These are phyloP conservation scores for Lepidochrysops patricia DNA, from an alignment of 2,888 invertebrate species.

Conservation along the genomic window DNA sequence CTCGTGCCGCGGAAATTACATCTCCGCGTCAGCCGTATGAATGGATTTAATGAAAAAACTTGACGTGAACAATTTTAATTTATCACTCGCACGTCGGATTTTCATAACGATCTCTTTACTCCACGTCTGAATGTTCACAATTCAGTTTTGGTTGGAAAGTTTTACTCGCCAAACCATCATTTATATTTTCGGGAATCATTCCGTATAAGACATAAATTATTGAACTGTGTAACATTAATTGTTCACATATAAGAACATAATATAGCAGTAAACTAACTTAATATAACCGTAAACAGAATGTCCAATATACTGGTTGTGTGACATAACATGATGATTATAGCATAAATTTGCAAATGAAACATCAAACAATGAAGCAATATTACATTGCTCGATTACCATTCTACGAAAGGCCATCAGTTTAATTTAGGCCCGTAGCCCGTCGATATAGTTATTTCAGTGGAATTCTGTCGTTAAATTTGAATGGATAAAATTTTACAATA, in stretches of 20 bases:
- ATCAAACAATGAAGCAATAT: background rate
- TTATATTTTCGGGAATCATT: too few species aligned
- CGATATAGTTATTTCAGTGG: background rate
- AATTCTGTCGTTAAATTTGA: background rate
- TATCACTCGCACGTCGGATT: background rate
- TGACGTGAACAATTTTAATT: background rate
- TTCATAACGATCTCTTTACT: background rate
- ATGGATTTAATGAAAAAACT: constrained; percentile 1
- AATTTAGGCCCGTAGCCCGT: background rate
- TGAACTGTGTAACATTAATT: too few species aligned
- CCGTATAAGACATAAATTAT: too few species aligned
- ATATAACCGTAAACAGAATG: background rate
- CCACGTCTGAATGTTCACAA: too few species aligned
- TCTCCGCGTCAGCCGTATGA: background rate
- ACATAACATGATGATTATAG: background rate
- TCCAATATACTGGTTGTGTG: background rate
- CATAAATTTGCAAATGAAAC: too few species aligned
- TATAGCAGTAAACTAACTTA: too few species aligned
- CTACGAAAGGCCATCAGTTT: background rate
- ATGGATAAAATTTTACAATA: too few species aligned
- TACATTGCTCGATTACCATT: background rate
- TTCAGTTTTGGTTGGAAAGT: too few species aligned
- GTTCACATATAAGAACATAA: too few species aligned
- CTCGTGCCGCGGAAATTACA: background rate
- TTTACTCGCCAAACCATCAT: too few species aligned